Conservation (phyloP, 1,140 invertebrate genomes). For the Theocolax elegans region DNA sequence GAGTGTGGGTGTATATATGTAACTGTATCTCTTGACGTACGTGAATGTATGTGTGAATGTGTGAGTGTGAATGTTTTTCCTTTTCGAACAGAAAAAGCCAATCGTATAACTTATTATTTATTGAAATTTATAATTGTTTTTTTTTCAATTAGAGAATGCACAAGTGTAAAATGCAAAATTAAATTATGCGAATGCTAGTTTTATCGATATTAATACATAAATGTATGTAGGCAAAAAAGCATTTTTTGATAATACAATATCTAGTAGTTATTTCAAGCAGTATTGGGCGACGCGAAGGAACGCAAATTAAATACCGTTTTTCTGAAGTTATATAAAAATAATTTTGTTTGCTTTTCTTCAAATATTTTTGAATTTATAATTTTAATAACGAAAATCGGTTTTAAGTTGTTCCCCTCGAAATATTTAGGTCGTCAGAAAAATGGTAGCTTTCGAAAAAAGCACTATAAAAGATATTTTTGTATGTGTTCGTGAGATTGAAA, state of each 20-base stretch:
- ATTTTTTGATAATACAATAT: no score
- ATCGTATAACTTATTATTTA: neutral
- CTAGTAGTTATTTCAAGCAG: no score
- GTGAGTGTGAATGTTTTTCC: neutral
- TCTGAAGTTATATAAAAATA: no score
- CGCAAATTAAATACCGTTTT: no score
- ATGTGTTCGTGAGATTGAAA: neutral
- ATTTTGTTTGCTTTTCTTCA: no score
- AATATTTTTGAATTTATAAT: no score
- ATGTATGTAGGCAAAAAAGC: constrained; percentile 24
- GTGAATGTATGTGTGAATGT: no score
- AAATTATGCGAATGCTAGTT: neutral
- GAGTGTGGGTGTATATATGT: constrained; percentile 37
- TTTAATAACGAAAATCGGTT: no score
- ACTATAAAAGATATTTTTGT: constrained; percentile 26
- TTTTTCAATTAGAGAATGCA: constrained; percentile 26
- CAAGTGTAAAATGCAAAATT: constrained; percentile 41
- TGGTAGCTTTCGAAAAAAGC: neutral
- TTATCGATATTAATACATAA: neutral
- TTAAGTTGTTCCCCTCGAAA: no score
- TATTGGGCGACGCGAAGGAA: no score
- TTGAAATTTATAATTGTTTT: constrained; percentile 1
- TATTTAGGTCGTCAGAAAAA: neutral
- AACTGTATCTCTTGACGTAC: no score
- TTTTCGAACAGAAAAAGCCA: constrained; percentile 27